A percentile compares a stretch with the other conserved stretches of the same genome.
Conservation (phyloP, 2,113 vertebrate genomes). For the Meles meles region DNA sequence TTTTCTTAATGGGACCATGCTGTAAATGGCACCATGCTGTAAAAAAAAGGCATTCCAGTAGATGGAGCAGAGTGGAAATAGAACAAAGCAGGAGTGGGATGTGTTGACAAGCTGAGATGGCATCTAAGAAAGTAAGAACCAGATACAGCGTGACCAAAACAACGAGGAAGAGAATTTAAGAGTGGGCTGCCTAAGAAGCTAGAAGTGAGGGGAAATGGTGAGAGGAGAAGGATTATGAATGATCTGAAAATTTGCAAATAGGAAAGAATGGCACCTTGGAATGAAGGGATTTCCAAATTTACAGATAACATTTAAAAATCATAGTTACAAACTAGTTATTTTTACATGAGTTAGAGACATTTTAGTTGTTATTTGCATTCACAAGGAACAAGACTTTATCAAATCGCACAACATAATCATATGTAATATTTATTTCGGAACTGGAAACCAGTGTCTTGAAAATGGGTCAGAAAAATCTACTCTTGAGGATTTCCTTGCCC, state of each 20-base stretch:
- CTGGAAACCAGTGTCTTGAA: background rate
- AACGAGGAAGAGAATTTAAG: too few species aligned
- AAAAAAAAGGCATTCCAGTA: conserved; percentile 77
- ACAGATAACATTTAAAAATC: background rate
- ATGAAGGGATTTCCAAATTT: background rate
- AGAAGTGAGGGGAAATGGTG: background rate
- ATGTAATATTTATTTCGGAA: background rate
- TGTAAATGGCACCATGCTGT: conserved; percentile 68
- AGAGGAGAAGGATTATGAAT: background rate
- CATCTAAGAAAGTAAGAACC: background rate
- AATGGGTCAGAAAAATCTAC: background rate
- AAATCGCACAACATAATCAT: background rate
- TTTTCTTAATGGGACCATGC: conserved; percentile 19
- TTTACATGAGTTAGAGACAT: background rate
- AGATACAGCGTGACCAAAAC: background rate
- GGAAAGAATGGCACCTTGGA: background rate
- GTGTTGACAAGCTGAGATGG: conserved; percentile 46
- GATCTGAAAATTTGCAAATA: background rate
- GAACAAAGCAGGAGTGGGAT: conserved; percentile 49
- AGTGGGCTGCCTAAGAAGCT: fast-evolving
- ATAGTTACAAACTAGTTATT: background rate
- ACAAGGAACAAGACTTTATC: background rate
- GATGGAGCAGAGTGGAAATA: conserved; percentile 79
- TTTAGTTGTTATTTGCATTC: background rate
- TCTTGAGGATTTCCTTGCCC: background rate